These are phyloP conservation scores for Dioctria rufipes DNA, from an alignment of 2,888 invertebrate species.

Conservation along the genomic window DNA sequence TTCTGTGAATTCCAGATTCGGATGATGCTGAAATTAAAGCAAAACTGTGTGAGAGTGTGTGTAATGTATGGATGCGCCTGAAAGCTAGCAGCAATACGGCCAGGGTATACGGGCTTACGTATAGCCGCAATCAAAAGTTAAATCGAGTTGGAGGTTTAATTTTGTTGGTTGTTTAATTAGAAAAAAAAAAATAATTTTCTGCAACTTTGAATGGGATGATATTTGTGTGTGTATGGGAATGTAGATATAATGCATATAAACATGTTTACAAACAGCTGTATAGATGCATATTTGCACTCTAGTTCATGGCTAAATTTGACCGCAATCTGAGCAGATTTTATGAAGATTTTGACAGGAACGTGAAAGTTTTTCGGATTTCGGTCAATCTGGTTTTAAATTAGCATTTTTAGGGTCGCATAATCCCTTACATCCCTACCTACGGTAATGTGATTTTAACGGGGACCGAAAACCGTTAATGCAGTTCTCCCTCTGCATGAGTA, in stretches of 20 bases:
- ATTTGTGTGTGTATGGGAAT: not conserved
- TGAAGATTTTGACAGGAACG: not conserved
- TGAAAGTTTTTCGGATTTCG: constrained; percentile 9
- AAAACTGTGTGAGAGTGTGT: not conserved
- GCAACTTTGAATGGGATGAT: constrained; percentile 45
- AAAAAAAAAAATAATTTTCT: constrained; percentile 44
- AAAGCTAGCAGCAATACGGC: not conserved
- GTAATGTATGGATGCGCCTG: not conserved
- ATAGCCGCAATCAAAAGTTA: constrained; percentile 48
- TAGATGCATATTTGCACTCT: not conserved
- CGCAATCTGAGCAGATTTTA: constrained; percentile 4
- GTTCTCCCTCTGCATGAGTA: constrained; percentile 2
- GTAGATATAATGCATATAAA: too few relatives aligned
- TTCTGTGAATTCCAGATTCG: not conserved
- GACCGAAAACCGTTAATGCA: not conserved
- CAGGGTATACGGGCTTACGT: not conserved
- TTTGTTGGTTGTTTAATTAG: constrained; percentile 44
- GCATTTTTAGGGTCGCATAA: not conserved
- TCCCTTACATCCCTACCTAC: not conserved
- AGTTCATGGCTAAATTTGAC: not conserved
- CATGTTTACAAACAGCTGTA: not conserved
- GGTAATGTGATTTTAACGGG: not conserved
- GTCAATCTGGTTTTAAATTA: constrained; percentile 41
- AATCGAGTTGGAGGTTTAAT: constrained; percentile 51
- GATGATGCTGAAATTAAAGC: not conserved